These are phyloP conservation scores for Bombus superbus DNA, from an alignment of 1,140 invertebrate genomes.

Conservation along the genomic window DNA sequence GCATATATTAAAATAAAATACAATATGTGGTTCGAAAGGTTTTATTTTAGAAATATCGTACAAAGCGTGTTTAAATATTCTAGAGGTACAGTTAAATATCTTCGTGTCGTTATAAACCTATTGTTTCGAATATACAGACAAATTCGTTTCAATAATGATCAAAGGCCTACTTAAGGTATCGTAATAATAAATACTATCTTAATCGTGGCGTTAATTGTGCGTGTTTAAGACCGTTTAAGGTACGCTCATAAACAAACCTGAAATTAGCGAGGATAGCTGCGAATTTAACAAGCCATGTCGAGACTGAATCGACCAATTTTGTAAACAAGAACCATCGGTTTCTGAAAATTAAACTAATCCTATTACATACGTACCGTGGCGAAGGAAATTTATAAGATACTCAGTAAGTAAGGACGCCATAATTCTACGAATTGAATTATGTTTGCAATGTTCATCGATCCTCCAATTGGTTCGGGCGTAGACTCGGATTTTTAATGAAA, in stretches of 20 bases:
- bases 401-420: too few species aligned
- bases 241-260: neutral
- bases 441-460: too few species aligned
- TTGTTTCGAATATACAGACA: neutral
- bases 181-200: constrained; percentile 44
- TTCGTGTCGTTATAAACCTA: neutral
- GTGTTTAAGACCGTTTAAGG: neutral
- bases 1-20: neutral
- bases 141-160: constrained; percentile 8
- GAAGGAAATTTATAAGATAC: too few species aligned
- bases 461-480: too few species aligned
- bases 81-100: neutral
- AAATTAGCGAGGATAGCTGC: neutral
- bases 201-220: neutral
- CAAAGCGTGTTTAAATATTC: neutral
- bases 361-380: too few species aligned
- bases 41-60: constrained; percentile 33
- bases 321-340: too few species aligned
- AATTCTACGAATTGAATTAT: too few species aligned
- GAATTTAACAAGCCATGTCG: too few species aligned
- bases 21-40: neutral
- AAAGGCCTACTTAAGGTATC: neutral
- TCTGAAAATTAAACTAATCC: too few species aligned
- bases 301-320: too few species aligned
- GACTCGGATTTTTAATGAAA: too few species aligned